Conservation (phyloP, 2,888 invertebrate genomes). For the Lathronympha strigana region DNA sequence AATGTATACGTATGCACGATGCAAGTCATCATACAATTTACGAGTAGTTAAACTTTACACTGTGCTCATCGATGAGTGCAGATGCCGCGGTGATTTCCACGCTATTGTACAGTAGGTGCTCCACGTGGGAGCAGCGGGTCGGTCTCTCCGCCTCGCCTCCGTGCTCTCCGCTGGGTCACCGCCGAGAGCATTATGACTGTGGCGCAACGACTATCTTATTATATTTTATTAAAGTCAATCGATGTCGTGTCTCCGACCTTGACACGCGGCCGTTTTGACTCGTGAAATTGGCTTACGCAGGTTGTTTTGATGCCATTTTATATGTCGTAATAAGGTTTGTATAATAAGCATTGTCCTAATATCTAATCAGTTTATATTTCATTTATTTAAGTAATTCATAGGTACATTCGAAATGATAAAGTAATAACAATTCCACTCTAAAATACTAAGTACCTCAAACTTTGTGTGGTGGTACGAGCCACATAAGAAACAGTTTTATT, state of each 20-base stretch:
- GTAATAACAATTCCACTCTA: slow-evolving; percentile 11
- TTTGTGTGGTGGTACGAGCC: slow-evolving; percentile 37
- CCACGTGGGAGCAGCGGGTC: not conserved
- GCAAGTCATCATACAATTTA: too few species aligned
- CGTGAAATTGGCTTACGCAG: not conserved
- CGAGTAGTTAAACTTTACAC: too few species aligned
- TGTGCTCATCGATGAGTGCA: too few species aligned
- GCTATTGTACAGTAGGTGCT: not conserved
- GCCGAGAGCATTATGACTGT: not conserved
- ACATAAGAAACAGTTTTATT: slow-evolving; percentile 26
- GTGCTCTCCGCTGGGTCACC: not conserved
- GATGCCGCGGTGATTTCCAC: not conserved
- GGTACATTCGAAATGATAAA: slow-evolving; percentile 18
- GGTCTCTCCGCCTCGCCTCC: not conserved
- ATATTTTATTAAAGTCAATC: slow-evolving; percentile 13
- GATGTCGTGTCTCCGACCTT: slow-evolving; percentile 9
- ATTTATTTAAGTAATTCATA: slow-evolving; percentile 20
- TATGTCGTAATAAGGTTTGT: too few species aligned
- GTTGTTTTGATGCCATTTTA: not conserved
- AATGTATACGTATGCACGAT: too few species aligned
- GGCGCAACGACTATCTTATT: not conserved
- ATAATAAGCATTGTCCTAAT: not conserved
- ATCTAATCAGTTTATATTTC: slow-evolving; percentile 19
- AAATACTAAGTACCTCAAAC: slow-evolving; percentile 18
- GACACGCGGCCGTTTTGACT: not conserved